These are phyloP conservation scores for Nannobrachium achirus DNA, from an alignment of 2,113 vertebrate genomes.

Conservation along the genomic window DNA sequence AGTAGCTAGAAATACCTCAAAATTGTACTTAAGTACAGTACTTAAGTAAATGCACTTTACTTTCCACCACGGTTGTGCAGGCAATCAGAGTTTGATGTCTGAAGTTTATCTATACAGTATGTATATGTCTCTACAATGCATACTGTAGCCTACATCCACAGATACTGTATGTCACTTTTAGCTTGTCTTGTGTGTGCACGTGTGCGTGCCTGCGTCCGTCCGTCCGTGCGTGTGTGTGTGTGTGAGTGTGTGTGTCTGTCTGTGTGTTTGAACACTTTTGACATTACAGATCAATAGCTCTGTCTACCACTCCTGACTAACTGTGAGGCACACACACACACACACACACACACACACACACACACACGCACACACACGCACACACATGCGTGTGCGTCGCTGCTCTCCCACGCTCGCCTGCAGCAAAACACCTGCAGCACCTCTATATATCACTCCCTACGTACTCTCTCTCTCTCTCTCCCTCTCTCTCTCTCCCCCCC, in stretches of 20 bases:
- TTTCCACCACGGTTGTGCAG: slow-evolving; percentile 13
- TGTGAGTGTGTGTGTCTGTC: slow-evolving; percentile 23
- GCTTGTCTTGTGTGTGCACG: slow-evolving; percentile 1
- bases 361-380: slow-evolving; percentile 31
- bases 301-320: slow-evolving; percentile 41
- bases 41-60: slow-evolving; percentile 28
- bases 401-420: slow-evolving; percentile 55
- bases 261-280: background rate
- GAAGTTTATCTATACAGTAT: too few species aligned
- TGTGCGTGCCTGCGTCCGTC: background rate
- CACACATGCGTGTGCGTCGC: slow-evolving; percentile 19
- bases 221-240: slow-evolving; percentile 17
- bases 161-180: too few species aligned
- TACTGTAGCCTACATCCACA: too few species aligned
- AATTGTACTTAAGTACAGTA: too few species aligned
- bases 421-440: slow-evolving; percentile 61
- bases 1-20: too few species aligned
- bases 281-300: slow-evolving; percentile 58
- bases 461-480: slow-evolving; percentile 28
- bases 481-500: slow-evolving; percentile 21
- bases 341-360: slow-evolving; percentile 26
- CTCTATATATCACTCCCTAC: slow-evolving; percentile 49
- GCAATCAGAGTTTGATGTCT: too few species aligned
- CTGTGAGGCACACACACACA: slow-evolving; percentile 39
- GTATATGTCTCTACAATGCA: too few species aligned